phyloP scores from a whole-genome alignment of 2,113 vertebrate genomes.

The Nycticorax nycticorax region DNA sequence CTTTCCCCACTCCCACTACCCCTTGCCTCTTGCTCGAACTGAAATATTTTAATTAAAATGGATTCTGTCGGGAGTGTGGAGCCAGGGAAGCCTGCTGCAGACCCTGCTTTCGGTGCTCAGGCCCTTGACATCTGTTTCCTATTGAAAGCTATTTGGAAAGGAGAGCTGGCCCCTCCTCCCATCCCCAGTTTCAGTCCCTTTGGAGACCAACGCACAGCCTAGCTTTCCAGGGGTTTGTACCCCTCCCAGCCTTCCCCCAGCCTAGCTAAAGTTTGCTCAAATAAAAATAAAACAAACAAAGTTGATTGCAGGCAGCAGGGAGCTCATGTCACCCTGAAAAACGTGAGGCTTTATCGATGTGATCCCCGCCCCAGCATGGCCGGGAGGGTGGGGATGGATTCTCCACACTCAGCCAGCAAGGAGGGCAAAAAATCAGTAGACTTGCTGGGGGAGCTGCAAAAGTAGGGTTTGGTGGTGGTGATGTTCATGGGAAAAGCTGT shows the following conservation, averaged over 20 bases:
- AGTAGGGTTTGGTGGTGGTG: not conserved
- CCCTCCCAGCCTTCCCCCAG: not conserved
- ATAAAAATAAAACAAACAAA: constrained; percentile 34
- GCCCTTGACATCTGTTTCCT: constrained; percentile 71
- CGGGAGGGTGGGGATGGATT: not conserved
- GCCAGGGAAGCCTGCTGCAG: constrained; percentile 37
- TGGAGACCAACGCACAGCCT: not conserved
- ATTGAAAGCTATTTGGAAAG: constrained; percentile 65
- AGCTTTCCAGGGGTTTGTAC: not conserved
- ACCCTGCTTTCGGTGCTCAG: constrained; percentile 38
- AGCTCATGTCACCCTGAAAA: not conserved
- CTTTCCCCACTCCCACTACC: not conserved
- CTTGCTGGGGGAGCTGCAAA: not conserved
- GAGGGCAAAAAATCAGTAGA: not conserved
- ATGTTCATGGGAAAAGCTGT: not conserved
- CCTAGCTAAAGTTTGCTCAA: not conserved
- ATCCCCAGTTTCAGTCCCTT: constrained; percentile 38
- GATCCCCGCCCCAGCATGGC: fast-evolving
- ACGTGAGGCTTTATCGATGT: fast-evolving
- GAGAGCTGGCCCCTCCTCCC: constrained; percentile 46
- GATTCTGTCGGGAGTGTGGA: not conserved
- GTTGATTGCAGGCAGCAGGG: not conserved
- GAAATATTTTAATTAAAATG: constrained; percentile 40
- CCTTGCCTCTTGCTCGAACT: not conserved
- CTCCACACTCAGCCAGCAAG: fast-evolving